phyloP scores from a whole-genome alignment of 2,113 vertebrate species.

The Misgurnus anguillicaudatus region DNA sequence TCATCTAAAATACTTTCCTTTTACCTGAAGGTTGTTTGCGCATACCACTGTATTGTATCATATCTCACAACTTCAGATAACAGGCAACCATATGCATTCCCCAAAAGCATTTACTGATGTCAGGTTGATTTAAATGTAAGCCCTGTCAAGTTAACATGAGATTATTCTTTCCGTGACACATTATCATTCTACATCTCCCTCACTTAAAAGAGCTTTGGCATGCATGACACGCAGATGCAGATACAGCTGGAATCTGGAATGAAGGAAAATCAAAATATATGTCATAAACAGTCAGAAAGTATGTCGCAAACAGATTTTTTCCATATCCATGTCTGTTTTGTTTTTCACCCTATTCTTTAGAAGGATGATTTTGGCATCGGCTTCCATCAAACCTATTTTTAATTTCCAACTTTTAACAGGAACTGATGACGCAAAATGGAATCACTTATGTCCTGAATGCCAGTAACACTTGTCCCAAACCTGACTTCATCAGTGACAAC shows the following conservation, averaged over 20 bases:
- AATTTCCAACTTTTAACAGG: constrained; percentile 70
- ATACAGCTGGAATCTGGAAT: background rate
- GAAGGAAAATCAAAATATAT: background rate
- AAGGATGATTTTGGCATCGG: background rate
- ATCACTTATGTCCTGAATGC: constrained; percentile 96
- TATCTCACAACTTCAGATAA: constrained; percentile 17
- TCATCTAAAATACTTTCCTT: constrained; percentile 11
- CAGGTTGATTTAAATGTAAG: constrained; percentile 21
- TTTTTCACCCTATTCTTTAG: background rate
- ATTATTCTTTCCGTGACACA: background rate
- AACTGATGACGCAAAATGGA: constrained; percentile 93
- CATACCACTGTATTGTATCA: background rate
- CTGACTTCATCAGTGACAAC: constrained; percentile 95
- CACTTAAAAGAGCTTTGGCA: background rate
- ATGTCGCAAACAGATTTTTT: background rate
- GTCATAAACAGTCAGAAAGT: background rate
- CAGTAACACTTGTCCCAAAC: constrained; percentile 97
- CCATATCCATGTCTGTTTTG: background rate
- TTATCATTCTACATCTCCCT: constrained; percentile 7
- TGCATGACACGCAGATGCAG: background rate
- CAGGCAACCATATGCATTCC: background rate
- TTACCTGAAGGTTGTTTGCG: background rate
- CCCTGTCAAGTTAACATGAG: constrained; percentile 26
- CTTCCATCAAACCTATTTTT: background rate
- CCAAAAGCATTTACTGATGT: constrained; percentile 11